phyloP scores from a whole-genome alignment of 1,140 invertebrate species.

The Drosophila obscura region DNA sequence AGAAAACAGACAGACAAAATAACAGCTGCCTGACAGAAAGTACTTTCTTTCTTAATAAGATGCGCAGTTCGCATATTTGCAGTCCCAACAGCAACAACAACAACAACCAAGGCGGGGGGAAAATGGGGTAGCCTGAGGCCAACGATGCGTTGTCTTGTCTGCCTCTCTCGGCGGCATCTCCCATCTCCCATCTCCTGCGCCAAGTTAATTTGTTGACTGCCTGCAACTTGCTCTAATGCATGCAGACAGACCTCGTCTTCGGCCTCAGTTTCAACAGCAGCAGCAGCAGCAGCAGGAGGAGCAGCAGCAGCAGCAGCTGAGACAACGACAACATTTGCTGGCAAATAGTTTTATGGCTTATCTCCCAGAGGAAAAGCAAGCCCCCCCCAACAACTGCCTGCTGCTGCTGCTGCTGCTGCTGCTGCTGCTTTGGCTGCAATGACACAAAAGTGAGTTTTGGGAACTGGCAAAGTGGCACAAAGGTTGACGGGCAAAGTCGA shows the following conservation, averaged over 20 bases:
- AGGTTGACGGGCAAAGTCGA: slow-evolving; percentile 69
- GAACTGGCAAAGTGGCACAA: slow-evolving; percentile 81
- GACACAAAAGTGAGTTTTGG: slow-evolving; percentile 81
- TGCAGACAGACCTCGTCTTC: slow-evolving; percentile 50
- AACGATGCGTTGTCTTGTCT: slow-evolving; percentile 32
- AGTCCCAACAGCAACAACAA: slow-evolving; percentile 18
- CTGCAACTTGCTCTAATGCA: slow-evolving; percentile 80
- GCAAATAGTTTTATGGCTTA: slow-evolving; percentile 63
- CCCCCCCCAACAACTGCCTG: slow-evolving; percentile 14
- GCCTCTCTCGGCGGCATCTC: slow-evolving; percentile 33
- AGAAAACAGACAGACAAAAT: slow-evolving; percentile 40
- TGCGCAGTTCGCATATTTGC: slow-evolving; percentile 72
- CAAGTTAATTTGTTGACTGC: slow-evolving; percentile 78
- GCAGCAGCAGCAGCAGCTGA: slow-evolving; percentile 38
- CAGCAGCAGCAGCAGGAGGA: background rate
- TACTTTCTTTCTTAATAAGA: slow-evolving; percentile 82
- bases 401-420: slow-evolving; percentile 9
- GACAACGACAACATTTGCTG: slow-evolving; percentile 70
- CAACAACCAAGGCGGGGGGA: slow-evolving; percentile 7
- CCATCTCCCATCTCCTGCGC: slow-evolving; percentile 26
- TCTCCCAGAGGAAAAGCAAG: slow-evolving; percentile 38
- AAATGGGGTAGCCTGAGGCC: slow-evolving; percentile 19
- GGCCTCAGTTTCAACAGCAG: slow-evolving; percentile 7
- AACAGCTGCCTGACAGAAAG: slow-evolving; percentile 74
- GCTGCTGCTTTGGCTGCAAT: slow-evolving; percentile 51